Evolutionary conservation across 2,888 invertebrate species (phyloP).

Genomic region (Drosophila atripex): DNA sequence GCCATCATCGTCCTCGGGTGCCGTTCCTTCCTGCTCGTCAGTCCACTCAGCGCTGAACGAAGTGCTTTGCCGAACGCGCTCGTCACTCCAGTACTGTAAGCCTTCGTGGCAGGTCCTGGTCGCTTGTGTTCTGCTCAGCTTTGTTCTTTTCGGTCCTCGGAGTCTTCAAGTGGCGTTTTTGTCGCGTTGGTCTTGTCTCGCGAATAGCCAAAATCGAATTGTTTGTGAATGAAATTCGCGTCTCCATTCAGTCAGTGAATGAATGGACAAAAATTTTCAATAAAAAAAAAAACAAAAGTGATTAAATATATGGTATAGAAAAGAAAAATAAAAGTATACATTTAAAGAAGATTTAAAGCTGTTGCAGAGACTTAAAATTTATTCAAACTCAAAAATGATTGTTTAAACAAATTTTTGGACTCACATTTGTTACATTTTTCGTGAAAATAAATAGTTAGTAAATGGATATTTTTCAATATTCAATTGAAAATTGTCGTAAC

Average conservation of each 20-base stretch:
- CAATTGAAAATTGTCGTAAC: too few species aligned
- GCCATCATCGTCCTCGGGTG: constrained; percentile 74
- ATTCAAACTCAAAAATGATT: not conserved
- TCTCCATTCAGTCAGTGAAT: constrained; percentile 34
- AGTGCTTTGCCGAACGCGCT: constrained; percentile 65
- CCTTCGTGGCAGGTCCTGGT: constrained; percentile 49
- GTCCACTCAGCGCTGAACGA: constrained; percentile 61
- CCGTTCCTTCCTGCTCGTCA: constrained; percentile 47
- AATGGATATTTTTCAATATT: too few species aligned
- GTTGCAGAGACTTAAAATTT: not conserved
- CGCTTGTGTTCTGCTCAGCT: constrained; percentile 39
- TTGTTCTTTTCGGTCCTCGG: constrained; percentile 14
- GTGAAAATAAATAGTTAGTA: too few species aligned
- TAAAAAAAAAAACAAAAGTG: not conserved
- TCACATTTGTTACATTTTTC: too few species aligned
- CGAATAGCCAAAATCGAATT: constrained; percentile 32
- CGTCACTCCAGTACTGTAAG: constrained; percentile 47
- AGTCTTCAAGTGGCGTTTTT: constrained; percentile 55
- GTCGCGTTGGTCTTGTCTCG: constrained; percentile 54
- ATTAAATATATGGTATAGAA: constrained; percentile 5
- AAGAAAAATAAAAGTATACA: not conserved
- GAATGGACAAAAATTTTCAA: constrained; percentile 13
- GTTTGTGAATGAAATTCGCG: constrained; percentile 55
- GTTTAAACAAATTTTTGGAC: too few species aligned
- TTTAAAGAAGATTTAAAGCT: not conserved